These are phyloP conservation scores for Troides aeacus DNA, from an alignment of 2,888 invertebrate genomes.

Conservation along the genomic window DNA sequence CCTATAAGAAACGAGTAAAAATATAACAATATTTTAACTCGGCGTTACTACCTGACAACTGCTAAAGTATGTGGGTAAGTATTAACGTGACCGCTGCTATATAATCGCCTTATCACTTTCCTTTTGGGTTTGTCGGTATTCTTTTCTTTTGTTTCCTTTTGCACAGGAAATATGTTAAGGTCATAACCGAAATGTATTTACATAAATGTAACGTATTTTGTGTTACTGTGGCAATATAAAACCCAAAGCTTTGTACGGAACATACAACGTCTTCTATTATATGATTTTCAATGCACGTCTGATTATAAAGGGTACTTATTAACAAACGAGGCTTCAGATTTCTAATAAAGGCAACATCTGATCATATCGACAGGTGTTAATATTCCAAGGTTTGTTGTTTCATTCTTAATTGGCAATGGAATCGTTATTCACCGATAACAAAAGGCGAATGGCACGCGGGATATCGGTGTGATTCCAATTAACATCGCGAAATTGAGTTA, in stretches of 20 bases:
- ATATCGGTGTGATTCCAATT: constrained; percentile 67
- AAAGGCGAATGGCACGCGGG: constrained; percentile 56
- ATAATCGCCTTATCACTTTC: constrained; percentile 26
- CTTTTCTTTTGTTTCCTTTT: constrained; percentile 17
- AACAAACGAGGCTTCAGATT: constrained; percentile 21
- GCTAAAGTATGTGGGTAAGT: constrained; percentile 17
- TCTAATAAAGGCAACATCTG: constrained; percentile 24
- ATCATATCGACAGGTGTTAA: constrained; percentile 24
- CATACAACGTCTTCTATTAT: not conserved
- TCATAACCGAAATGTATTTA: constrained; percentile 11
- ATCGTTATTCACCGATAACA: constrained; percentile 65
- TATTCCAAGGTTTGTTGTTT: constrained; percentile 40
- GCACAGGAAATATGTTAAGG: constrained; percentile 11
- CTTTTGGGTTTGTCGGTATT: constrained; percentile 20
- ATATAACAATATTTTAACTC: not conserved
- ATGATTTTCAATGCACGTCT: constrained; percentile 17
- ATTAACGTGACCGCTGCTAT: constrained; percentile 15
- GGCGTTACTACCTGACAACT: constrained; percentile 5
- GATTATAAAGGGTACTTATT: constrained; percentile 25
- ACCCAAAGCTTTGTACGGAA: not conserved
- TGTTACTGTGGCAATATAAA: not conserved
- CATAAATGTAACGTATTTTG: constrained; percentile 12
- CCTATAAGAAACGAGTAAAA: not conserved
- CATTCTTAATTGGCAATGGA: constrained; percentile 61
- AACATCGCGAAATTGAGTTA: constrained; percentile 64